Base-by-base conservation (phyloP, 92 coral and sea anemone genomes). In the Epizoanthus stellaris region DNA sequence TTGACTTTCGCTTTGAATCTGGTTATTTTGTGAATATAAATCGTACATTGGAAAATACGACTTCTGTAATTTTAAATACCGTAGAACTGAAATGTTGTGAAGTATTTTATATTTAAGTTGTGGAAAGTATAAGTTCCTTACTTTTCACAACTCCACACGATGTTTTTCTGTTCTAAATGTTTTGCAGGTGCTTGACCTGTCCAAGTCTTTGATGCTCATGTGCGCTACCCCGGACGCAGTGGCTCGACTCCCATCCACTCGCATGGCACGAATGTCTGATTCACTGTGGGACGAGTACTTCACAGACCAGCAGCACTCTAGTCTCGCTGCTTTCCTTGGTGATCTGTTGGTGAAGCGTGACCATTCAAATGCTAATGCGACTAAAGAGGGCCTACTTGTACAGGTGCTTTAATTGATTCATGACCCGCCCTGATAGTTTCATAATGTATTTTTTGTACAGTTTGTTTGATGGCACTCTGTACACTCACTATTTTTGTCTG, bases 191-290 rank as follows among this genome's bases (percentile, higher is more conserved):
- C 87, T 90, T 21, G 56, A 21, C 43, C 77, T 88, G 58, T 90
- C 95, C 16, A 67, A 81, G 75, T 77, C 84, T 43, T 77, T 87
- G 19, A 56, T 95, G 70, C 83, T 95, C 13, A 90, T 92, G 60
- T 94, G 98, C 58, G 92, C 94, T 20, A 88, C 94, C 20, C 98
- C 98, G 10, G 98, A 95, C 49, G 98, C 98, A 30, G 93, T 95
- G 57, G 94, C 90, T 61, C 91, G 98, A 67, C 82, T 95, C 60
- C 90, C 88, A 34, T 81, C 79, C 62, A 92, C 94, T 19, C 66
- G 80, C 52, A 86, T 93, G 20, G 75, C 68, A 3, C 65, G 66
- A n/a, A 86, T 82, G 45, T 93, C 98, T 34, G 92, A 87, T 30
- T 40, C 63, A 17, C 80, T 91, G 45, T 91, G 94, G 94, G 70